Evolutionary conservation across 2,797 vertebrate genomes (phyloP).

Genomic region (Vespertilio murinus): DNA sequence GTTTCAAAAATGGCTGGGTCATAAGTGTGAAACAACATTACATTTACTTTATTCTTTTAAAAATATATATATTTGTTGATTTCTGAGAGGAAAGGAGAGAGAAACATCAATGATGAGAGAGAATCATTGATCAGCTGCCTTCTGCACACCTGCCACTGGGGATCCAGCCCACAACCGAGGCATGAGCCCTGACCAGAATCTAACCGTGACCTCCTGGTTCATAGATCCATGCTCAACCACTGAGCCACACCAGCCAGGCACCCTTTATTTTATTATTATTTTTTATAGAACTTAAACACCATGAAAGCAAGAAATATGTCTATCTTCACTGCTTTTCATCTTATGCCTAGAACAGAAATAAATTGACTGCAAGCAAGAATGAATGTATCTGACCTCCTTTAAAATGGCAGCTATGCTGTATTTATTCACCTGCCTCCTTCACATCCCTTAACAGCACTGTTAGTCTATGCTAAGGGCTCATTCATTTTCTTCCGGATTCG

Average conservation of each 20-base stretch:
- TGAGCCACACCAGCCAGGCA: too few relatives aligned
- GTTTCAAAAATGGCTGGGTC: neutral
- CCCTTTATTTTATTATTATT: neutral
- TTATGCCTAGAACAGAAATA: neutral
- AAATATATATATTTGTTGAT: too few relatives aligned
- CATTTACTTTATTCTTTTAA: neutral
- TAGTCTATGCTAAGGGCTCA: neutral
- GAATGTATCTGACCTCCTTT: neutral
- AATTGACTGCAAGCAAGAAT: neutral
- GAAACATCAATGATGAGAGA: too few relatives aligned
- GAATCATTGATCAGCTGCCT: too few relatives aligned
- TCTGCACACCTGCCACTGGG: too few relatives aligned
- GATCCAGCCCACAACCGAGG: too few relatives aligned
- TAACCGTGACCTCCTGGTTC: too few relatives aligned
- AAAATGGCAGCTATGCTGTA: neutral
- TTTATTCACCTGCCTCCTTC: neutral
- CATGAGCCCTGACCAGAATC: too few relatives aligned
- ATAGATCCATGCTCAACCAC: too few relatives aligned
- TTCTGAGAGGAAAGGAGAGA: too few relatives aligned
- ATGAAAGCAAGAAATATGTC: neutral
- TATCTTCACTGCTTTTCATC: neutral
- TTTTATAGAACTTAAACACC: neutral
- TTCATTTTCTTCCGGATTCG: constrained; percentile 12
- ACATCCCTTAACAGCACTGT: neutral
- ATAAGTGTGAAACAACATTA: neutral